Base-by-base conservation (phyloP, 2,888 invertebrate genomes). In the Toxonevra muliebris region DNA sequence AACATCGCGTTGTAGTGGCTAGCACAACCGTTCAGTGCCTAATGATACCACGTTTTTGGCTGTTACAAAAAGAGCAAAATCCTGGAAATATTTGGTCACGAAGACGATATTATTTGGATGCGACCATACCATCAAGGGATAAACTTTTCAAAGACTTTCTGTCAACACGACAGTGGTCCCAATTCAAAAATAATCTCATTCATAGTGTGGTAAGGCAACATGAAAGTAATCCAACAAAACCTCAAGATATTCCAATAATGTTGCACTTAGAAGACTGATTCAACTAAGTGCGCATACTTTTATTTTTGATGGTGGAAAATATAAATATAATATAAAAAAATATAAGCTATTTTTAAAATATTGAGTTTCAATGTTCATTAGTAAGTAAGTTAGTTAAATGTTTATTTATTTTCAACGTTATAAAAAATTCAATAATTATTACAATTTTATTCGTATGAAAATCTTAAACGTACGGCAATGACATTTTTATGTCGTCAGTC, bases 241-340 rank as follows among this genome's bases (percentile, higher is more conserved):
- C 42, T 30, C 62, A 62, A 53, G 54, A 62, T 62, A 41, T 62
- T 53, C 62, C 62, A 17, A 41, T 62, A 41, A 62, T 62, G 41
- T 17, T 30, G 30, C 30, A 7, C 30, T 30, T 30, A 30, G 30
- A 30, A 30, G 30, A 4, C 30, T 30, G 30, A 30, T 30, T 2
- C 30, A 7, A 30, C 30, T 30, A n/a, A n/a, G n/a, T n/a, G n/a
- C n/a, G n/a, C 7, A 30, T 30, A 30, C 30, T 7, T 30, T 7
- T 7, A 30, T 30, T 30, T 30, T 7, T 30, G 30, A 30, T 30
- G 30, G 7, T n/a, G 30, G 7, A 30, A 30, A 30, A 30, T 30
- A 30, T 30, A 30, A 30, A 30, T 30, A 30, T 7, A n/a, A 30
- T 30, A 30, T 7, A 4, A 30, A 30, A 4, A 30, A 30, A 30